phyloP scores from a whole-genome alignment of 2,888 invertebrate species.

The Endotricha flammealis region DNA sequence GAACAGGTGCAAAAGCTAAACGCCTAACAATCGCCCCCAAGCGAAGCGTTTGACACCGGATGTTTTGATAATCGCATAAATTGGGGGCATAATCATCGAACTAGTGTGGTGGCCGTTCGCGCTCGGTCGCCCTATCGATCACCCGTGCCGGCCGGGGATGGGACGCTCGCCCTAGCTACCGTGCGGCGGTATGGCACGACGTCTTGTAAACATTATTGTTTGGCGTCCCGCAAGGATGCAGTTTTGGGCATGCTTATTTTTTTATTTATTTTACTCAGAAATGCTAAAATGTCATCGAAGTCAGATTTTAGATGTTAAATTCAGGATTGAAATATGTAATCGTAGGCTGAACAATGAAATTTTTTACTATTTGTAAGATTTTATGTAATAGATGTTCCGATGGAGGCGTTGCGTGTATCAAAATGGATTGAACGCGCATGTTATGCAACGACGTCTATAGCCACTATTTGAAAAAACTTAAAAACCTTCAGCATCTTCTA shows the following conservation, averaged over 20 bases:
- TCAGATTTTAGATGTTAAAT: no score
- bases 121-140: constrained; percentile 33
- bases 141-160: constrained; percentile 40
- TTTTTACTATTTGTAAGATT: no score
- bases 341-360: no score
- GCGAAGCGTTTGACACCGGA: constrained; percentile 16
- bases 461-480: no score
- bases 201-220: constrained; percentile 13
- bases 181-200: constrained; percentile 20
- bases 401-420: no score
- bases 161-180: constrained; percentile 26
- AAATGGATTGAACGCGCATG: no score
- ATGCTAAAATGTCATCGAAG: no score
- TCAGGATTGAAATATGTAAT: no score
- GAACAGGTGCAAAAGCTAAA: constrained; percentile 9
- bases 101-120: constrained; percentile 11
- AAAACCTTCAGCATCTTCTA: no score
- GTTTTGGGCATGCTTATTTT: no score
- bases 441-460: no score
- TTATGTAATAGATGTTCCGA: no score
- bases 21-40: constrained; percentile 7
- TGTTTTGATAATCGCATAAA: constrained; percentile 10
- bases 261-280: constrained; percentile 2
- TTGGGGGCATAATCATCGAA: constrained; percentile 10
- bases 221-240: constrained; percentile 8